Evolutionary conservation across 1,140 invertebrate species (phyloP).

Genomic region (Cryptotermes secundus): DNA sequence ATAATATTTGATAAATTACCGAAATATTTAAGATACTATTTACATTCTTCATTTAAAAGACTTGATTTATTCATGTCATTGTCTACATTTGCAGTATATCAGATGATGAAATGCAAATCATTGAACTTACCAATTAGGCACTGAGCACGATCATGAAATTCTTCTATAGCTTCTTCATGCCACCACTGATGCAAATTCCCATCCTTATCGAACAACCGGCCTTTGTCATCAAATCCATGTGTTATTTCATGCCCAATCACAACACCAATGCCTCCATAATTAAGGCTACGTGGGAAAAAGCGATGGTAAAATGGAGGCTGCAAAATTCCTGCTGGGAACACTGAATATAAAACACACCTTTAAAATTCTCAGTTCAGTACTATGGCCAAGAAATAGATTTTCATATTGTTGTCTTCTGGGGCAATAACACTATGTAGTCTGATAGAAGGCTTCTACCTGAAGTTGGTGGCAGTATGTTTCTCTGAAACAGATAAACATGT

Average conservation of each 20-base stretch:
- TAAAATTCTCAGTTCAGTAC: neutral
- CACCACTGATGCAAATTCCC: slow-evolving; percentile 78
- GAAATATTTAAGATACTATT: no score
- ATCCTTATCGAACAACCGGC: slow-evolving; percentile 65
- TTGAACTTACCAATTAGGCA: slow-evolving; percentile 76
- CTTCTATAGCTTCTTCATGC: slow-evolving; percentile 61
- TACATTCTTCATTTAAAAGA: no score
- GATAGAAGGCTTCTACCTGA: neutral
- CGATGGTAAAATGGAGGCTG: slow-evolving; percentile 89
- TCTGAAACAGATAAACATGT: neutral
- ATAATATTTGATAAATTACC: no score
- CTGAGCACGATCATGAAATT: slow-evolving; percentile 67
- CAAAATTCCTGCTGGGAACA: slow-evolving; percentile 90
- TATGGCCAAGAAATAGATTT: slow-evolving; percentile 3
- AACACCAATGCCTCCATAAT: slow-evolving; percentile 75
- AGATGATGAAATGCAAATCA: neutral
- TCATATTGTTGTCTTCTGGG: no score
- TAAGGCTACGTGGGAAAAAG: slow-evolving; percentile 74
- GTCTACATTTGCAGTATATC: no score
- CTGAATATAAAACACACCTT: slow-evolving; percentile 46
- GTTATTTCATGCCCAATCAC: slow-evolving; percentile 71
- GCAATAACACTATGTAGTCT: neutral
- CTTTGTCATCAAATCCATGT: slow-evolving; percentile 68
- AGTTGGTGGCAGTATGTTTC: no score
- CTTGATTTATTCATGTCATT: no score